phyloP scores from a whole-genome alignment of 2,888 invertebrate genomes.

The Aphidoletes aphidimyza region DNA sequence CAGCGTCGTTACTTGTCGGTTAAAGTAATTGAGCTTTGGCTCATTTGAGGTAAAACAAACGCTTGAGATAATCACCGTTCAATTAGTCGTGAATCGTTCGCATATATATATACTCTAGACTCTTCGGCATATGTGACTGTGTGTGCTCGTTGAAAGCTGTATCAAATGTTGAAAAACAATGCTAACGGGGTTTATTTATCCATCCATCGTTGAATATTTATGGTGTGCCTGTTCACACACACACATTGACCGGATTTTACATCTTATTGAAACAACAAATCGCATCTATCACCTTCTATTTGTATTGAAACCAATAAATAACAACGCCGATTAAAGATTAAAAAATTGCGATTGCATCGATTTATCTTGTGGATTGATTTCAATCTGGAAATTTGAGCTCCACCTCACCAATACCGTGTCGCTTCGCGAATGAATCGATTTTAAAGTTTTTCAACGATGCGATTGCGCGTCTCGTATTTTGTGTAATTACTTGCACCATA shows the following conservation, averaged over 20 bases:
- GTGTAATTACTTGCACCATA: background rate
- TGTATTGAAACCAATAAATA: no score
- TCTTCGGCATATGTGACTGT: no score
- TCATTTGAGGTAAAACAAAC: slow-evolving; percentile 21
- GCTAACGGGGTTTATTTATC: no score
- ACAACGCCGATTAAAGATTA: no score
- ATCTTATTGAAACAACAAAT: background rate
- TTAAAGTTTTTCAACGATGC: background rate
- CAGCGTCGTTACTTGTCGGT: background rate
- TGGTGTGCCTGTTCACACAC: no score
- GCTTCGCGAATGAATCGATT: background rate
- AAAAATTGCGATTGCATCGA: background rate
- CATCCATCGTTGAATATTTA: no score
- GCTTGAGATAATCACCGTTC: slow-evolving; percentile 31
- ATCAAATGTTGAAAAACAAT: no score
- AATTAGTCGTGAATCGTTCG: background rate
- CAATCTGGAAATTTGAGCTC: background rate
- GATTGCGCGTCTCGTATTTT: background rate
- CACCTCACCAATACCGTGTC: background rate
- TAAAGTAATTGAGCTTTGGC: background rate
- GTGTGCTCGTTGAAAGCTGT: no score
- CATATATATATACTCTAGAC: background rate
- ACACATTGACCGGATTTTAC: background rate
- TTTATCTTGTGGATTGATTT: background rate
- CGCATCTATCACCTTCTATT: no score